Percentiles rank a stretch among this genome's conserved stretches.
Evolutionary conservation across 2,113 vertebrate genomes (phyloP).

Genomic region (Ancistrus triradiatus): DNA sequence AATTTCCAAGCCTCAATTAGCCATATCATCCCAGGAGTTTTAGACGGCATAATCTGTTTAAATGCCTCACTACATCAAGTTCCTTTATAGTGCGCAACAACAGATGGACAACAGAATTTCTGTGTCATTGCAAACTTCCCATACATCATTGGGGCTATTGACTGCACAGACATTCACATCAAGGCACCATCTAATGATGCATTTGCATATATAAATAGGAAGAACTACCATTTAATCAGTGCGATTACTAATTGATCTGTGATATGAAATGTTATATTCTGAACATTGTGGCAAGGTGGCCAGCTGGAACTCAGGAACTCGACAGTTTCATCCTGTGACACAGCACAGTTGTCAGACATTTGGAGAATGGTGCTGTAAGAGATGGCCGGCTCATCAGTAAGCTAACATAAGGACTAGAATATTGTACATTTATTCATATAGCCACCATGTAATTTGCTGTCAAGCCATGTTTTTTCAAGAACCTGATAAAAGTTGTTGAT

Average conservation of each 20-base stretch:
- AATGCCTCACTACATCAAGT: background rate
- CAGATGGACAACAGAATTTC: too few species aligned
- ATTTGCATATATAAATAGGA: too few species aligned
- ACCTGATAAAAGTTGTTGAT: too few species aligned
- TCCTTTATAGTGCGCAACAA: background rate
- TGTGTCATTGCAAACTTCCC: too few species aligned
- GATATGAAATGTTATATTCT: background rate
- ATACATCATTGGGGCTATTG: too few species aligned
- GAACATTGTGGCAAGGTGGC: background rate
- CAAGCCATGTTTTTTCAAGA: too few species aligned
- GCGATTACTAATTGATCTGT: background rate
- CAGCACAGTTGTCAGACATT: background rate
- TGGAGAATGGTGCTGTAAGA: background rate
- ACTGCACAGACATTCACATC: background rate
- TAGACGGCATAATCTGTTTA: too few species aligned
- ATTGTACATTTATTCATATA: background rate
- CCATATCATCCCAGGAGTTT: too few species aligned
- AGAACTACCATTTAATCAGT: too few species aligned
- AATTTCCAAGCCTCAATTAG: slow-evolving; percentile 5
- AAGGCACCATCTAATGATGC: too few species aligned
- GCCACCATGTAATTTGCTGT: too few species aligned
- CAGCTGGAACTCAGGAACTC: background rate
- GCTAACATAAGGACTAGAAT: slow-evolving; percentile 6
- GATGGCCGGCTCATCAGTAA: background rate
- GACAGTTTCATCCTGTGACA: background rate